phyloP scores from a whole-genome alignment of 2,888 invertebrate genomes.

The Aethes cnicana region DNA sequence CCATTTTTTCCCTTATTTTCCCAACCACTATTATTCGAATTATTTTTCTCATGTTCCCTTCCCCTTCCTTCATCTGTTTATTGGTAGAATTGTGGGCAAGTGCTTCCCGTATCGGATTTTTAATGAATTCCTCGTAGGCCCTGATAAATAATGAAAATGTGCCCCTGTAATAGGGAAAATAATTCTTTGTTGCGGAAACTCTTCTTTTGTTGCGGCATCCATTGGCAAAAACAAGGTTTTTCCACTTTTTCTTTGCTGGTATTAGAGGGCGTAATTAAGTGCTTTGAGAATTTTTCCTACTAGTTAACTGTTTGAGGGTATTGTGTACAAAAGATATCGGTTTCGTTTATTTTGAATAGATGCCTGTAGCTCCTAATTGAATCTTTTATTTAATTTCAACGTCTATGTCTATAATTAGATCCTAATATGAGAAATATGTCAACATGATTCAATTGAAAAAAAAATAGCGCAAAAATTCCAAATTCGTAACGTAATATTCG shows the following conservation, averaged over 20 bases:
- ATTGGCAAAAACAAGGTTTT: slow-evolving; percentile 26
- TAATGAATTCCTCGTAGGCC: slow-evolving; percentile 67
- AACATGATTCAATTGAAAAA: neutral
- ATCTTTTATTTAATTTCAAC: too few relatives aligned
- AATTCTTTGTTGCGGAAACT: slow-evolving; percentile 33
- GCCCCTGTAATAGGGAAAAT: slow-evolving; percentile 49
- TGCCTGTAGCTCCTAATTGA: too few relatives aligned
- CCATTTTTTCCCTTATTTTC: slow-evolving; percentile 76
- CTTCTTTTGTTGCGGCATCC: slow-evolving; percentile 31
- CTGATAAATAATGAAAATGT: slow-evolving; percentile 57
- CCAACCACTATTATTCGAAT: slow-evolving; percentile 71
- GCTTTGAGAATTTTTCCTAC: slow-evolving; percentile 28
- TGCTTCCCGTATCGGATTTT: slow-evolving; percentile 66
- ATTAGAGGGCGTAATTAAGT: slow-evolving; percentile 24
- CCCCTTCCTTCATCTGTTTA: slow-evolving; percentile 73
- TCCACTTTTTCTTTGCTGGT: slow-evolving; percentile 16
- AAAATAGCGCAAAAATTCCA: slow-evolving; percentile 38
- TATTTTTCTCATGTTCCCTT: slow-evolving; percentile 70
- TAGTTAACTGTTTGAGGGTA: slow-evolving; percentile 18
- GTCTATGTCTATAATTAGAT: too few relatives aligned
- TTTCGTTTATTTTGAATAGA: neutral
- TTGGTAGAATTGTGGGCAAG: slow-evolving; percentile 74
- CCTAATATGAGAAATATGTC: too few relatives aligned
- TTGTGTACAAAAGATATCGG: slow-evolving; percentile 12
- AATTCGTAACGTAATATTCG: slow-evolving; percentile 40